A percentile compares a stretch with the other conserved stretches of the same genome.
phyloP scores from a whole-genome alignment of 2,797 vertebrate genomes.

The Pelobates cultripes region DNA sequence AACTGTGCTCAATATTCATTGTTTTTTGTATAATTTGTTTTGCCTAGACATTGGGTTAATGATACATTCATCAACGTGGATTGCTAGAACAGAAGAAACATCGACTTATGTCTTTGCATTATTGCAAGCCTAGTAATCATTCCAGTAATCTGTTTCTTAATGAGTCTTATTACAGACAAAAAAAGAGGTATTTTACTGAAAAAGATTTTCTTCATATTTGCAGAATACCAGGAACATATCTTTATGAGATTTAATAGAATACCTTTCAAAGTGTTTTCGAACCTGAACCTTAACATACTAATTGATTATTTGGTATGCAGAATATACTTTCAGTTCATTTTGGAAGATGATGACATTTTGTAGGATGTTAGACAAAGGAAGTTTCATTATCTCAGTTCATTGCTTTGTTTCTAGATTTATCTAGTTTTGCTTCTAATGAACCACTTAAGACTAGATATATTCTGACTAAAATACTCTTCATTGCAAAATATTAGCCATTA shows the following conservation, averaged over 20 bases:
- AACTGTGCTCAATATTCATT: background rate
- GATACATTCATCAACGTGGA: background rate
- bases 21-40: background rate
- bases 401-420: no score
- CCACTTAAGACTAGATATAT: no score
- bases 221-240: background rate
- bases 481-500: no score
- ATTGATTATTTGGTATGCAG: background rate
- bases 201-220: background rate
- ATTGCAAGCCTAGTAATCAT: background rate
- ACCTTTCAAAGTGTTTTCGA: background rate
- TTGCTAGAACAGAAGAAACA: slow-evolving; percentile 1
- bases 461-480: no score
- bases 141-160: background rate
- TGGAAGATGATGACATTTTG: background rate
- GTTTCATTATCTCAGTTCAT: background rate
- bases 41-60: background rate
- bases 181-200: background rate
- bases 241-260: background rate
- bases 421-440: no score
- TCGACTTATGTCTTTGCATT: background rate
- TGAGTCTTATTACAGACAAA: background rate
- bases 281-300: background rate
- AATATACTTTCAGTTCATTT: background rate
- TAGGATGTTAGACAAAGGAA: background rate